These are phyloP conservation scores for Hermatobates lingyangjiaoensis DNA, from an alignment of 1,140 invertebrate species.

Conservation along the genomic window DNA sequence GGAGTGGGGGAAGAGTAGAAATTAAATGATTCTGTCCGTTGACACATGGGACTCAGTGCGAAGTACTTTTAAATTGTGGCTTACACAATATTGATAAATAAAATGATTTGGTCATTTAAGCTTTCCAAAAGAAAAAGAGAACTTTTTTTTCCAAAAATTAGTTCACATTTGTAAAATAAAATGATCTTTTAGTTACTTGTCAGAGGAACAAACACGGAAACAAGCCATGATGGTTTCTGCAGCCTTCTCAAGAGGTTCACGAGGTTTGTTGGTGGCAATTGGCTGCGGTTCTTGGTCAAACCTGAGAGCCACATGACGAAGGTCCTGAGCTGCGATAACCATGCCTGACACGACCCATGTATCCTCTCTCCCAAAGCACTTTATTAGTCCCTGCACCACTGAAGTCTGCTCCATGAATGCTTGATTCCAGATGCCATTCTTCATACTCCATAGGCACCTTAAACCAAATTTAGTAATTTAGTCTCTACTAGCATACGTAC, in stretches of 20 bases:
- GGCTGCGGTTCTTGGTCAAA: conserved; percentile 39
- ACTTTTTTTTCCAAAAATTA: no score
- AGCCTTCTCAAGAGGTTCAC: conserved; percentile 77
- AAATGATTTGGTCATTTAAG: no score
- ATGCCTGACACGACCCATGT: conserved; percentile 89
- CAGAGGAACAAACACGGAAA: conserved; percentile 88
- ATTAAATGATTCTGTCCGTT: no score
- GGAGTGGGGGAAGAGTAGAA: no score
- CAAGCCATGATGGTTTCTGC: conserved; percentile 85
- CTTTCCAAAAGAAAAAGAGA: no score
- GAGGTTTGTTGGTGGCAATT: conserved; percentile 28
- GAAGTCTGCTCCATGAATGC: conserved; percentile 62
- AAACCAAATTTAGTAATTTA: conserved; percentile 23
- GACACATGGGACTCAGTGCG: no score
- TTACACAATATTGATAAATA: no score
- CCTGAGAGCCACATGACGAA: conserved; percentile 62
- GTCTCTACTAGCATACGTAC: not conserved
- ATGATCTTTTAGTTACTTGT: conserved; percentile 61
- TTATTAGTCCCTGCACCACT: conserved; percentile 59
- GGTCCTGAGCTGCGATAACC: conserved; percentile 72
- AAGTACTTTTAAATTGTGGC: no score
- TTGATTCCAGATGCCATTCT: conserved; percentile 43
- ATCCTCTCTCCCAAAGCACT: conserved; percentile 74
- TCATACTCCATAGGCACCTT: conserved; percentile 40
- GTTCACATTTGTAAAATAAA: no score